Evolutionary conservation across 2,888 invertebrate genomes (phyloP).

Genomic region (Xiphydria camelus): DNA sequence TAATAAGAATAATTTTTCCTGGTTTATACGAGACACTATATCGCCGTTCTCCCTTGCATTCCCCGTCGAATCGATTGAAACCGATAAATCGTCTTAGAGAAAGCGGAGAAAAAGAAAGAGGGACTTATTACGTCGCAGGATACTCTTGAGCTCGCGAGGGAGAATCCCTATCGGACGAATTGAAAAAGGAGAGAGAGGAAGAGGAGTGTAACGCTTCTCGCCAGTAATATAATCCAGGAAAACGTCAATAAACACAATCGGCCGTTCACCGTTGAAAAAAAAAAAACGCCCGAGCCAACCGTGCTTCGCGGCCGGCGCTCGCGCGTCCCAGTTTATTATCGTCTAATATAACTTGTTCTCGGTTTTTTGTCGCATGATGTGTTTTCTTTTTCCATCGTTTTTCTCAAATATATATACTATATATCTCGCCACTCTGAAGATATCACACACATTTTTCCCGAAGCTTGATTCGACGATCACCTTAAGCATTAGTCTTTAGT

Average conservation of each 20-base stretch:
- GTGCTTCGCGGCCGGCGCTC: slow-evolving; percentile 28
- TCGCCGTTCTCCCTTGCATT: too few species aligned
- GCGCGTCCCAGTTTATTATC: slow-evolving; percentile 42
- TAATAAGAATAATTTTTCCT: too few species aligned
- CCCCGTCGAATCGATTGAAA: too few species aligned
- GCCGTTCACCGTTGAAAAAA: slow-evolving; percentile 27
- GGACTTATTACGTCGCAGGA: too few species aligned
- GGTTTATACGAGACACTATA: too few species aligned
- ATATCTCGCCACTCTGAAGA: slow-evolving; percentile 34
- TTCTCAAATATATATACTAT: slow-evolving; percentile 24
- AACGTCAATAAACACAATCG: slow-evolving; percentile 24
- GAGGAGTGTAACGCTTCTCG: too few species aligned
- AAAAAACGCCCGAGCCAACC: slow-evolving; percentile 28
- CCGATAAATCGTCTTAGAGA: too few species aligned
- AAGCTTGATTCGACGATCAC: slow-evolving; percentile 46
- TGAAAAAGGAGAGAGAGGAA: too few species aligned
- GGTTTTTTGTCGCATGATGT: slow-evolving; percentile 17
- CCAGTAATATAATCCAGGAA: too few species aligned
- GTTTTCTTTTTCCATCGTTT: slow-evolving; percentile 23
- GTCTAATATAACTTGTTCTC: slow-evolving; percentile 28
- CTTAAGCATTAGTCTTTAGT: slow-evolving; percentile 57
- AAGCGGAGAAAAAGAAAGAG: too few species aligned
- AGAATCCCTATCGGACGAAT: too few species aligned
- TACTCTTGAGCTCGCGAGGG: too few species aligned
- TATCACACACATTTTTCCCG: slow-evolving; percentile 41